Conservation (phyloP, 2,113 vertebrate species). For the Poicephalus gulielmi region DNA sequence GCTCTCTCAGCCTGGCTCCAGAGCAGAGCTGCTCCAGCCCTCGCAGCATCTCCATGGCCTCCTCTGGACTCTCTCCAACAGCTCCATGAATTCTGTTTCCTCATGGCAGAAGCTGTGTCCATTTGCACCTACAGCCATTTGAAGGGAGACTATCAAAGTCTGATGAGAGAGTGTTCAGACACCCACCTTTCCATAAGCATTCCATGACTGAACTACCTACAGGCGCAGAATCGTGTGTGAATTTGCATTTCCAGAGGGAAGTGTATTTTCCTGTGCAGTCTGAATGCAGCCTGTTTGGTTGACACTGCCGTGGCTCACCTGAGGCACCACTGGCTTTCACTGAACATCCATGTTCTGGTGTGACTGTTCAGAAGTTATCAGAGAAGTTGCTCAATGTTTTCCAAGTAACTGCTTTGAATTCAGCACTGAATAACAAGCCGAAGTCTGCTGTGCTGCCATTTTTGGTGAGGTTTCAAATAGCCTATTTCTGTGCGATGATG, state of each 20-base stretch:
- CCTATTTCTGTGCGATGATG: slow-evolving; percentile 17
- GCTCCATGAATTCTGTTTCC: not conserved
- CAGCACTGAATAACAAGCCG: not conserved
- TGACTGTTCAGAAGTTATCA: not conserved
- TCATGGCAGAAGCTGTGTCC: not conserved
- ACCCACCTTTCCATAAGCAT: not conserved
- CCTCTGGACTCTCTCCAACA: not conserved
- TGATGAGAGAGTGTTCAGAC: not conserved
- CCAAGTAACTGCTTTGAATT: not conserved
- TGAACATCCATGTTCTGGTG: accelerated
- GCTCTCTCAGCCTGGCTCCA: not conserved
- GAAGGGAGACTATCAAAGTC: not conserved
- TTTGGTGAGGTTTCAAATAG: slow-evolving; percentile 24
- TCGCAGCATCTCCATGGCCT: not conserved
- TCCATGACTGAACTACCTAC: not conserved
- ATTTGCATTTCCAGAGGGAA: not conserved
- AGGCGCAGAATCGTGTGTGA: not conserved
- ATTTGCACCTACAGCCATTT: not conserved
- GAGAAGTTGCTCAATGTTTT: not conserved
- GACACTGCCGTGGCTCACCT: not conserved
- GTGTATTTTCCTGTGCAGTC: not conserved
- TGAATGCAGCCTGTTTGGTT: not conserved
- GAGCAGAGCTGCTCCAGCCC: not conserved
- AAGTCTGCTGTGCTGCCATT: not conserved
- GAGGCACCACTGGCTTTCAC: not conserved